phyloP scores from a whole-genome alignment of 2,797 vertebrate species.

The Aphelocoma californica region DNA sequence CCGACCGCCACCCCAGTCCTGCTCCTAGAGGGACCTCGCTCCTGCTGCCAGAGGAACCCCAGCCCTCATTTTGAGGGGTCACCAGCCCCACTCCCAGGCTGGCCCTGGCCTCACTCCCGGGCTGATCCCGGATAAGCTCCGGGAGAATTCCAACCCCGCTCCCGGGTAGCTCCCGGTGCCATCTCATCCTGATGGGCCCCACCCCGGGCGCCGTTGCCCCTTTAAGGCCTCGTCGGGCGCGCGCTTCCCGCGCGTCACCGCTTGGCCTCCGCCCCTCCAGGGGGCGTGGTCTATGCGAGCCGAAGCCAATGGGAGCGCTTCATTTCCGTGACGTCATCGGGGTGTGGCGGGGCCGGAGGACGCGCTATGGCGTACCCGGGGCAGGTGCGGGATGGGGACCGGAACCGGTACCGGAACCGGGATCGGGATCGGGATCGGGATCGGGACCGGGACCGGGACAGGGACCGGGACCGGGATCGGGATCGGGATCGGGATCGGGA shows the following conservation, averaged over 20 bases:
- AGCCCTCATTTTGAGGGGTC: background rate
- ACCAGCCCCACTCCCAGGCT: background rate
- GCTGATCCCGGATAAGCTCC: background rate
- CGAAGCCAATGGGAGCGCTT: fast-evolving
- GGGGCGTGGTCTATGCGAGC: fast-evolving
- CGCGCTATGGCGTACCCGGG: constrained; percentile 10
- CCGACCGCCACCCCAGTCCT: background rate
- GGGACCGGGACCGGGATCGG: fast-evolving
- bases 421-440: fast-evolving
- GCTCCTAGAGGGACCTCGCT: background rate
- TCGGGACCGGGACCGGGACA: background rate
- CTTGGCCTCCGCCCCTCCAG: fast-evolving
- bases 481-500: fast-evolving
- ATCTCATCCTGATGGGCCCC: fast-evolving
- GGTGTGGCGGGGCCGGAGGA: background rate
- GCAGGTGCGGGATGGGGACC: background rate
- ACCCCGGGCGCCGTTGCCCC: fast-evolving
- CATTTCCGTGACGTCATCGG: fast-evolving
- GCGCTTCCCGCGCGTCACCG: background rate
- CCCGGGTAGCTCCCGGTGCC: background rate
- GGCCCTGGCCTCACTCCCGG: background rate
- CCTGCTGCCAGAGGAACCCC: background rate
- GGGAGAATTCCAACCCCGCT: background rate
- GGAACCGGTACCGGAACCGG: fast-evolving
- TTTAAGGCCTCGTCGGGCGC: background rate